Percentiles rank a stretch among this genome's conserved stretches.
Conservation (phyloP, 2,888 invertebrate genomes). For the Agrilus biguttatus region DNA sequence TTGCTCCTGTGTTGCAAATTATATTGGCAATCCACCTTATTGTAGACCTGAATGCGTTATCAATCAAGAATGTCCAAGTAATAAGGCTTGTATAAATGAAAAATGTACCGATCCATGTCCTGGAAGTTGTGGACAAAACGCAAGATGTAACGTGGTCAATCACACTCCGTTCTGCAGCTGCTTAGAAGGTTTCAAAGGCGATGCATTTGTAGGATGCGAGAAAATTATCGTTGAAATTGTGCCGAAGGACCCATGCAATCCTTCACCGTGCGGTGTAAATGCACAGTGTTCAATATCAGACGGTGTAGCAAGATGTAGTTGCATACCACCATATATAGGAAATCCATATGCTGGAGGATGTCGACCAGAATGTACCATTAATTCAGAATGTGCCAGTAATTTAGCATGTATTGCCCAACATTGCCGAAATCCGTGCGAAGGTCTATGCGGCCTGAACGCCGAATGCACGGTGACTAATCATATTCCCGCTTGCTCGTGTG, state of each 20-base stretch:
- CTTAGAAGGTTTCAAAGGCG: slow-evolving; percentile 60
- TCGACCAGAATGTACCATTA: slow-evolving; percentile 70
- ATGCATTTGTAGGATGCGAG: slow-evolving; percentile 71
- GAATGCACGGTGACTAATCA: slow-evolving; percentile 73
- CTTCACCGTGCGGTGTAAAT: slow-evolving; percentile 75
- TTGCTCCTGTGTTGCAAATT: slow-evolving; percentile 66
- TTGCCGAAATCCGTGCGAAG: slow-evolving; percentile 74
- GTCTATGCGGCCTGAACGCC: slow-evolving; percentile 70
- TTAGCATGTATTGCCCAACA: slow-evolving; percentile 71
- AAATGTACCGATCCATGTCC: slow-evolving; percentile 72
- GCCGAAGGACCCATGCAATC: slow-evolving; percentile 51
- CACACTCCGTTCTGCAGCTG: slow-evolving; percentile 75
- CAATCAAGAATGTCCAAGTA: slow-evolving; percentile 64
- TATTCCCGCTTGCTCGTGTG: slow-evolving; percentile 67
- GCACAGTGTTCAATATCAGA: slow-evolving; percentile 60
- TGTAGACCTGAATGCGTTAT: slow-evolving; percentile 74
- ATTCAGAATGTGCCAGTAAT: slow-evolving; percentile 64
- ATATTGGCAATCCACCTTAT: slow-evolving; percentile 67
- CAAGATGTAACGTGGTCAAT: slow-evolving; percentile 62
- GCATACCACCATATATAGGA: slow-evolving; percentile 77
- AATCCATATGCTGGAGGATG: slow-evolving; percentile 78
- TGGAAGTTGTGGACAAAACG: slow-evolving; percentile 65
- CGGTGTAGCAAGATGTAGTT: slow-evolving; percentile 60
- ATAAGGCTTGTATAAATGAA: slow-evolving; percentile 67
- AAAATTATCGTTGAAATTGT: slow-evolving; percentile 25